Conservation (phyloP, 2,797 vertebrate species). For the Gallinago solitaria region DNA sequence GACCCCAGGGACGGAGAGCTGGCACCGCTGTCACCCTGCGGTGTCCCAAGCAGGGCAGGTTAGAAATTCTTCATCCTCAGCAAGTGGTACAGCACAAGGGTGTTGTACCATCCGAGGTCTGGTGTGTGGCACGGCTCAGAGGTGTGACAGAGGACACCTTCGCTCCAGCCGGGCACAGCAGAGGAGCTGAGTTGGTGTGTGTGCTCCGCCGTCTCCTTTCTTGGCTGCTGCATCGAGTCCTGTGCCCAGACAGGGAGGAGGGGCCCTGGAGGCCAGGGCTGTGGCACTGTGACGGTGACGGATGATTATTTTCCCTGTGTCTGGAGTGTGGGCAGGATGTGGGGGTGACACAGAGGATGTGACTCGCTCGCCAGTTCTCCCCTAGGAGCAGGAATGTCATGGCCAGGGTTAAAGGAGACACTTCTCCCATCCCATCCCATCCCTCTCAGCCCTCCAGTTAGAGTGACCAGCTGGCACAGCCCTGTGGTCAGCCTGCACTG, state of each 20-base stretch:
- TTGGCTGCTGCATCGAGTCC: not conserved
- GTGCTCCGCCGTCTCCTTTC: not conserved
- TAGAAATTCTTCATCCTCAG: not conserved
- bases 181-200: not conserved
- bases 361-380: not conserved
- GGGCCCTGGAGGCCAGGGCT: not conserved
- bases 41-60: rapidly evolving
- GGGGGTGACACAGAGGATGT: constrained; percentile 66
- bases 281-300: not conserved
- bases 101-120: not conserved
- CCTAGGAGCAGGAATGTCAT: not conserved
- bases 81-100: not conserved
- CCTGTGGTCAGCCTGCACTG: not conserved
- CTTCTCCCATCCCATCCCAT: not conserved
- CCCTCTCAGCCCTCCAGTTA: not conserved
- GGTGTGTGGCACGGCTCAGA: not conserved
- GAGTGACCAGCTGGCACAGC: rapidly evolving
- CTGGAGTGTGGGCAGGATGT: constrained; percentile 61
- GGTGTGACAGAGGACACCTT: not conserved
- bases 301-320: constrained; percentile 10
- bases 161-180: not conserved
- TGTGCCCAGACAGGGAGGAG: constrained; percentile 36
- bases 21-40: not conserved
- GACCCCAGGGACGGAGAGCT: rapidly evolving
- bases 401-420: not conserved